Base-by-base conservation (phyloP, 37 sponge, comb jelly and placozoan species). In the Petrosia ficiformis region DNA sequence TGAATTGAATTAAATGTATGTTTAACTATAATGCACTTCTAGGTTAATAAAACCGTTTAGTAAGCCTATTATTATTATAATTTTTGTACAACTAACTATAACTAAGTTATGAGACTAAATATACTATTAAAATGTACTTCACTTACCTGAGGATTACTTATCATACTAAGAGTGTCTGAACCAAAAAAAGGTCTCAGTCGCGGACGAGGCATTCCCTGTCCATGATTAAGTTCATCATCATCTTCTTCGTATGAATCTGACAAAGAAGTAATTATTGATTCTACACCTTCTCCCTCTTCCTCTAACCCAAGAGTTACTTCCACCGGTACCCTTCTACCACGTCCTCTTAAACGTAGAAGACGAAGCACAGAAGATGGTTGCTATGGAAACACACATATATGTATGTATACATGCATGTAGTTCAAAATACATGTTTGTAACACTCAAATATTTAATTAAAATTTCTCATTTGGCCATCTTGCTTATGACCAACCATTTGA, bases 121-220 rank as follows among this genome's bases (percentile, higher is more conserved):
- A n/a, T n/a, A n/a, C n/a, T n/a, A n/a, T n/a, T n/a, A n/a, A n/a
- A n/a, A n/a, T n/a, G n/a, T n/a, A n/a, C n/a, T n/a, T n/a, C n/a
- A n/a, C n/a, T n/a, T n/a, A n/a, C 66, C 8, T 30, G 32, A 30
- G 81, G 81, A 32, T 80, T 39, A 60, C 87, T 86, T 71, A 80
- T 72, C 87, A 86, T 80, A 74, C 81, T 80, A 68, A 67, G 65
- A 1, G 70, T 76, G 31, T 86, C 87, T 0, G 87, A 74, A 44
- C 76, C 76, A 80, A 75, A 86, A 57, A 86, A 80, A 0, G 87
- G 87, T 16, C 16, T 85, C 2, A 79, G 86, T 28, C 75, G 52
- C 0, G 74, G 67, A 1, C 73, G 86, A 42, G 75, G 41, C 42
- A 44, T 32, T 1, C 34, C 42, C 19, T 36, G 48, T 3, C 3